Evolutionary conservation across 2,113 vertebrate genomes (phyloP).

Genomic region (Thunnus maccoyii): DNA sequence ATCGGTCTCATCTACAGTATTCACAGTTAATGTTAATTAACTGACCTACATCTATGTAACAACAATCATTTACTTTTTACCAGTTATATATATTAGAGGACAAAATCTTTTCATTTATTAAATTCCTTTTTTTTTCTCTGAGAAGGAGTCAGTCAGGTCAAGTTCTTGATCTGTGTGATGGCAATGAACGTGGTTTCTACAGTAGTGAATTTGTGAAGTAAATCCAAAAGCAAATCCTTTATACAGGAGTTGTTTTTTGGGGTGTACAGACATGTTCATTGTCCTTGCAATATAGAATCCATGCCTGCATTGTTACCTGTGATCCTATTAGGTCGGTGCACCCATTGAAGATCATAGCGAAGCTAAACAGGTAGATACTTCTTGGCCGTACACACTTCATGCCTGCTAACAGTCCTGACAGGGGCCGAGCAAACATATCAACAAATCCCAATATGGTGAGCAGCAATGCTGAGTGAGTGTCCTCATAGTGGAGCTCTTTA

Average conservation of each 20-base stretch:
- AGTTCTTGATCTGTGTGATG: too few relatives aligned
- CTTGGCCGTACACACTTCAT: constrained; percentile 89
- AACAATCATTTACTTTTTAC: too few relatives aligned
- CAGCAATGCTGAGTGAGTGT: constrained; percentile 90
- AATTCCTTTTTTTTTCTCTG: too few relatives aligned
- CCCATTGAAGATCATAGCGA: constrained; percentile 95
- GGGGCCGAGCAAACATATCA: constrained; percentile 93
- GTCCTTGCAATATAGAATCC: background rate
- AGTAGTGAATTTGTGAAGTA: background rate
- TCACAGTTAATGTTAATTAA: too few relatives aligned
- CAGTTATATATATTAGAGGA: too few relatives aligned
- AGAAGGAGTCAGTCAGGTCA: too few relatives aligned
- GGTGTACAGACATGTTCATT: background rate
- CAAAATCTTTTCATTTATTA: too few relatives aligned
- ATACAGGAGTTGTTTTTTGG: too few relatives aligned
- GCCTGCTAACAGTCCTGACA: constrained; percentile 89
- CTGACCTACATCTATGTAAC: too few relatives aligned
- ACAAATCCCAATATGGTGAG: constrained; percentile 92
- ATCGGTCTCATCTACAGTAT: background rate
- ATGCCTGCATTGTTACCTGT: constrained; percentile 40
- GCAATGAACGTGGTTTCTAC: background rate
- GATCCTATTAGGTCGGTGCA: constrained; percentile 90
- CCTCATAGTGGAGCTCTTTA: constrained; percentile 88
- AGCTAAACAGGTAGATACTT: constrained; percentile 92
- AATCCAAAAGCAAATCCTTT: background rate